Evolutionary conservation across 1,140 invertebrate species (phyloP).

Genomic region (Drosophila bocqueti): DNA sequence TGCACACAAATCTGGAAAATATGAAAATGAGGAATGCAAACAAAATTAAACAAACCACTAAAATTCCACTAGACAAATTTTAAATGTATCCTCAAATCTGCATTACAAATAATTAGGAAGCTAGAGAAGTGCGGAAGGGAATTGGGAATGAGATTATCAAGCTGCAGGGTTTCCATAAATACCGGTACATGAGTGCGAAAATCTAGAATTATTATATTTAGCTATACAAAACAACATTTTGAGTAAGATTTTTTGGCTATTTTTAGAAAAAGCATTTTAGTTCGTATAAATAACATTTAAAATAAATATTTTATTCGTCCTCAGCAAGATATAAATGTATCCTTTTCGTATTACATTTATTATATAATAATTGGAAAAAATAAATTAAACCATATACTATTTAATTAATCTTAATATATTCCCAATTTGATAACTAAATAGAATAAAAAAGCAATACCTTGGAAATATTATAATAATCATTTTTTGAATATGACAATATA

Average conservation of each 20-base stretch:
- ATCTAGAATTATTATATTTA: too few relatives aligned
- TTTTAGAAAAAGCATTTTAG: too few relatives aligned
- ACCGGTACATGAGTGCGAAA: background rate
- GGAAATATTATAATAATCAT: background rate
- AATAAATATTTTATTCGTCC: too few relatives aligned
- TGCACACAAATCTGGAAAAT: conserved; percentile 7
- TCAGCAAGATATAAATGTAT: too few relatives aligned
- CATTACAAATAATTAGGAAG: conserved; percentile 3
- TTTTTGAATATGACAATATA: background rate
- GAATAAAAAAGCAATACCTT: background rate
- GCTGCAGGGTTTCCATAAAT: background rate
- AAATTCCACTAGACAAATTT: conserved; percentile 1
- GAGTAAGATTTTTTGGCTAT: too few relatives aligned
- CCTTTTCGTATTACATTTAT: background rate
- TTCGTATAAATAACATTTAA: too few relatives aligned
- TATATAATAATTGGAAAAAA: background rate
- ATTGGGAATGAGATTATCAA: background rate
- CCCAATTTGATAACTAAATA: background rate
- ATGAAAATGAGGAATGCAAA: conserved; percentile 1
- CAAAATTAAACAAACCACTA: background rate
- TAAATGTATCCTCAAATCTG: background rate
- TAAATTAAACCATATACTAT: background rate
- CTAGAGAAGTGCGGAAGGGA: background rate
- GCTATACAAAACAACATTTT: too few relatives aligned
- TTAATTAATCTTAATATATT: background rate